Evolutionary conservation across 35 echinoderm and acorn worm species (phyloP), one percentile per base, ranked within the genome.

Genomic region (Ophiothrix spiculata): DNA sequence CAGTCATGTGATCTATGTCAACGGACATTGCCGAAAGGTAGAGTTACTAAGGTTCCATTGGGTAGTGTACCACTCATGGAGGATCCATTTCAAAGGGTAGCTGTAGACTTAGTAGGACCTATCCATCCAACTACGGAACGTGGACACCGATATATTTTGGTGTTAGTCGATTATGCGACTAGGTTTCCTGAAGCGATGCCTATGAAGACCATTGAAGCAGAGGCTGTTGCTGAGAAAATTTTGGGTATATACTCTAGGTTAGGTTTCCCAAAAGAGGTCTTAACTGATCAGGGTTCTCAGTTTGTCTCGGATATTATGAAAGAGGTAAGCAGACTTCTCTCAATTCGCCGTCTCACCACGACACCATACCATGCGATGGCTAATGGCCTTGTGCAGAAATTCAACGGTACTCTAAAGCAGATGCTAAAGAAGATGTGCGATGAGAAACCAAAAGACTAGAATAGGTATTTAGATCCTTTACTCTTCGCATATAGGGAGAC

Each of bases 351-450:
- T 40, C 46, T 94, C 35, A 91, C 64, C 0, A 87, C 83, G 1
- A 91, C 76, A 8, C 88, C 92, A 19, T 94, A 94, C 38, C 82
- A 94, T 87, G 78, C 88, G 0, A 79, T 36, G 31, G 41, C 2
- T 38, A 69, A 69, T 8, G 60, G 60, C 8, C 60, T 69, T 69
- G 60, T 69, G 23, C 21, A 40, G 41, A 29, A 31, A 60, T 56
- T 40, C 49, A 16, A 28, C 1, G 23, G 81, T 19, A 40, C 35
- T 33, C n/a, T n/a, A n/a, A n/a, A n/a, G n/a, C n/a, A n/a, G n/a
- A n/a, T n/a, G n/a, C n/a, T n/a, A n/a, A n/a, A 32, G 23, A 83
- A 45, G 60, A 83, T 83, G 14, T 83, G 81, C 60, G 28, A 13
- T 0, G 81, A 83, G 33, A 17, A 49, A 19, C 81, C 81, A 0